phyloP scores from a whole-genome alignment of 2,113 vertebrate genomes.

The Rattus rattus region DNA sequence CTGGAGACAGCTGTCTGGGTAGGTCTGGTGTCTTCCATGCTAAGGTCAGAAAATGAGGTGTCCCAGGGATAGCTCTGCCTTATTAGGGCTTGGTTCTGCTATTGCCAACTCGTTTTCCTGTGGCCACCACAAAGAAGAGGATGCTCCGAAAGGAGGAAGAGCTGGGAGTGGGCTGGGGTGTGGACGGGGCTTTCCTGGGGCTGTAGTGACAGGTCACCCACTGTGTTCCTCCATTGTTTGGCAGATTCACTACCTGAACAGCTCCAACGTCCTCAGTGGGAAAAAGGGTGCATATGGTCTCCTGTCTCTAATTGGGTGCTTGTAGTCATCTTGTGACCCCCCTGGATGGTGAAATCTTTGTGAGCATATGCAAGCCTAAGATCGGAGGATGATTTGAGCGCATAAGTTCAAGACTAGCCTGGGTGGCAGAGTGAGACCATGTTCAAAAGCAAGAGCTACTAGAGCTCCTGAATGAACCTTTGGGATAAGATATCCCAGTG shows the following conservation, averaged over 20 bases:
- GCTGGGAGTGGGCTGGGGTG: background rate
- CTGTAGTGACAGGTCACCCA: background rate
- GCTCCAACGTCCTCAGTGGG: background rate
- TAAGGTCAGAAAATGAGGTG: background rate
- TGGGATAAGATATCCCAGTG: background rate
- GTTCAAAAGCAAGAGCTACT: background rate
- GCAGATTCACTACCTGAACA: background rate
- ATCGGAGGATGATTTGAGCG: background rate
- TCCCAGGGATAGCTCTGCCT: background rate
- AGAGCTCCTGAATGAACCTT: background rate
- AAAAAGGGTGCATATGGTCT: background rate
- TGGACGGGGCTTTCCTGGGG: background rate
- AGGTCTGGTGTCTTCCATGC: background rate
- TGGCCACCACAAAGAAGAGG: background rate
- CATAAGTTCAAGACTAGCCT: background rate
- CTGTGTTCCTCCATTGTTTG: background rate
- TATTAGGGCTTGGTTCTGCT: background rate
- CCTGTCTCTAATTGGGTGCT: background rate
- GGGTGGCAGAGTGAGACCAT: background rate
- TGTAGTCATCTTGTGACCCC: background rate
- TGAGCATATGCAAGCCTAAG: background rate
- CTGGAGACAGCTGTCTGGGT: background rate
- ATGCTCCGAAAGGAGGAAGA: background rate
- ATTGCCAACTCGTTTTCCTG: background rate
- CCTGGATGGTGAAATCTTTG: background rate